These are phyloP conservation scores for Podarcis muralis DNA, from an alignment of 2,113 vertebrate genomes.

Conservation along the genomic window DNA sequence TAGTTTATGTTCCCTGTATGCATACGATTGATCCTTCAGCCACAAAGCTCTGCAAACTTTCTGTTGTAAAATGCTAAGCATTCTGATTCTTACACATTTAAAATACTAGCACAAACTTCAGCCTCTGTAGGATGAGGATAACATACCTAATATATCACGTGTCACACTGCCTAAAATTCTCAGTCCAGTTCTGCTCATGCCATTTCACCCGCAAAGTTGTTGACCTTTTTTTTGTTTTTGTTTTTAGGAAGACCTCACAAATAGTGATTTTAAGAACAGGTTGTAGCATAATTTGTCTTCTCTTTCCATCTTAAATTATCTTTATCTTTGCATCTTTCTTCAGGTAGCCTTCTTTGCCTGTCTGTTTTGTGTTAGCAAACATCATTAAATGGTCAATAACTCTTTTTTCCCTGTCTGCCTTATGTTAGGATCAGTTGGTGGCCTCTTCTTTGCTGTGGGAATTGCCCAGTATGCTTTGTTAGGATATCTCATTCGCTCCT, in stretches of 20 bases:
- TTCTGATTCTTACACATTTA: background rate
- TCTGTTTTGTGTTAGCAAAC: background rate
- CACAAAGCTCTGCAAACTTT: background rate
- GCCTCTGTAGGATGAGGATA: background rate
- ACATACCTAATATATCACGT: background rate
- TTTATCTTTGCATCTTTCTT: background rate
- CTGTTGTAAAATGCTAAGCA: background rate
- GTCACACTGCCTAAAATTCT: background rate
- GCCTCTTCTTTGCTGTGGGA: constrained; percentile 83
- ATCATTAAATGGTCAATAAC: constrained; percentile 14
- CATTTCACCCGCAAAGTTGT: background rate
- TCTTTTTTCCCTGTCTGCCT: constrained; percentile 1
- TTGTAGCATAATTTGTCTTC: background rate
- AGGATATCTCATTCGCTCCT: constrained; percentile 82
- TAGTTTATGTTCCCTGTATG: background rate
- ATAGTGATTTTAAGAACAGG: too few species aligned
- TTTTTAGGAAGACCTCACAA: too few species aligned
- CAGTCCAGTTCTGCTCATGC: background rate
- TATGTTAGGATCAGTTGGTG: constrained; percentile 76
- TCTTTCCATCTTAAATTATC: background rate
- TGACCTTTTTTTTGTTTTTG: too few species aligned
- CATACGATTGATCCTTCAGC: too few species aligned
- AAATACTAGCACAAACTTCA: background rate
- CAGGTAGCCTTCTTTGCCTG: background rate
- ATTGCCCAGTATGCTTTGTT: constrained; percentile 81